A percentile compares a stretch with the other conserved stretches of the same genome.
These are phyloP conservation scores for Formica aserva DNA, from an alignment of 2,888 invertebrate genomes.

Conservation along the genomic window DNA sequence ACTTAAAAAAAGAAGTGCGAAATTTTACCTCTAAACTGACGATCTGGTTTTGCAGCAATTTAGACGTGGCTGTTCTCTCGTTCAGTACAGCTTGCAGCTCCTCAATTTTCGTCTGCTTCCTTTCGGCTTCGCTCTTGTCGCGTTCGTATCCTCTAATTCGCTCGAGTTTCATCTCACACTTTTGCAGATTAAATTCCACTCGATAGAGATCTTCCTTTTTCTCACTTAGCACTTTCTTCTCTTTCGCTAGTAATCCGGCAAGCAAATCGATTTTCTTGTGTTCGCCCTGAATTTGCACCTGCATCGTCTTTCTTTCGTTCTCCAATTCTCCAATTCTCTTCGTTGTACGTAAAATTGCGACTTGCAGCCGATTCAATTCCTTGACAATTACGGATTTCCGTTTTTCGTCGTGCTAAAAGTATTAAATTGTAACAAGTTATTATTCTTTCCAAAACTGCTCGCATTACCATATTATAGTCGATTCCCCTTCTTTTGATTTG, in stretches of 20 bases:
- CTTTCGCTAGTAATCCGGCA: conserved; percentile 64
- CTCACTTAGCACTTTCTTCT: conserved; percentile 75
- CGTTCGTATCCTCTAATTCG: conserved; percentile 75
- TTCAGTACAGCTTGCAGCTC: conserved; percentile 85
- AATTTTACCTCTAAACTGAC: conserved; percentile 86
- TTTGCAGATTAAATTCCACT: conserved; percentile 78
- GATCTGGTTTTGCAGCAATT: conserved; percentile 87
- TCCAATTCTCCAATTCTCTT: conserved; percentile 75
- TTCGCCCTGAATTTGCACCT: conserved; percentile 75
- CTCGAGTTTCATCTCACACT: conserved; percentile 79
- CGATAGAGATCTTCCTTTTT: conserved; percentile 77
- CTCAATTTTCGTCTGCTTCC: conserved; percentile 85
- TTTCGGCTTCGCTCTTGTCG: conserved; percentile 83
- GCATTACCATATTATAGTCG: not conserved
- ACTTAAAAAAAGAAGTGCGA: not conserved
- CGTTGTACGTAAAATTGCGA: conserved; percentile 69
- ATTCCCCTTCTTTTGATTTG: not conserved
- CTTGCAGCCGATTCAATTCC: conserved; percentile 78
- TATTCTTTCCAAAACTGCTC: not conserved
- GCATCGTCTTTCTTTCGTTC: conserved; percentile 75
- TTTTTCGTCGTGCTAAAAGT: conserved; percentile 80
- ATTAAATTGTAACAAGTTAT: not conserved
- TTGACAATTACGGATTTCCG: conserved; percentile 73
- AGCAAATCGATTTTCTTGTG: conserved; percentile 76
- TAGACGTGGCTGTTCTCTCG: conserved; percentile 85